phyloP scores from a whole-genome alignment of 2,888 invertebrate genomes.

The Tinea trinotella region DNA sequence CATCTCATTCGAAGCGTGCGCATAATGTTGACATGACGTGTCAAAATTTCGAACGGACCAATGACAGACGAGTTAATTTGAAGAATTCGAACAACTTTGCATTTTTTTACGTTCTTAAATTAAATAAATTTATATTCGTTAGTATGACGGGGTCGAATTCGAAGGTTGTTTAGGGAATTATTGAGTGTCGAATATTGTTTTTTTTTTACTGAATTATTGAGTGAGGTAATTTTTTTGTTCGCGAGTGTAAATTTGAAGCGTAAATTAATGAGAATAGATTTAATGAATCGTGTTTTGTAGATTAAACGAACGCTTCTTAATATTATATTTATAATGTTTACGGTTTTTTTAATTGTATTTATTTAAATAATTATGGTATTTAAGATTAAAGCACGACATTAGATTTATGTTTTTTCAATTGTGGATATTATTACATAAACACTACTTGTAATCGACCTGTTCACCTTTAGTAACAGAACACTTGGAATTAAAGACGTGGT shows the following conservation, averaged over 20 bases:
- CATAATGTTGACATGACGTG: slow-evolving; percentile 46
- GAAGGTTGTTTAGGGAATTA: slow-evolving; percentile 15
- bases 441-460: no score
- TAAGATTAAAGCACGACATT: no score
- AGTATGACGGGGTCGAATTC: slow-evolving; percentile 18
- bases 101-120: slow-evolving; percentile 19
- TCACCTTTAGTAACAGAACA: no score
- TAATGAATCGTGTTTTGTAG: neutral
- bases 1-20: slow-evolving; percentile 32
- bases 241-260: neutral
- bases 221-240: slow-evolving; percentile 1
- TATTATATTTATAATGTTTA: neutral
- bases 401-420: no score
- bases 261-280: neutral
- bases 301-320: neutral
- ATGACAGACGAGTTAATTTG: slow-evolving; percentile 60
- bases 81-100: slow-evolving; percentile 18
- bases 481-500: no score
- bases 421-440: no score
- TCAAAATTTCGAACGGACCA: slow-evolving; percentile 48
- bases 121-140: slow-evolving; percentile 17
- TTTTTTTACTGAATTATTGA: neutral
- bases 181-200: slow-evolving; percentile 13
- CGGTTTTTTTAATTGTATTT: neutral
- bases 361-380: neutral